Base-by-base conservation (phyloP, 1,140 invertebrate genomes). In the Macrobrachium nipponense region DNA sequence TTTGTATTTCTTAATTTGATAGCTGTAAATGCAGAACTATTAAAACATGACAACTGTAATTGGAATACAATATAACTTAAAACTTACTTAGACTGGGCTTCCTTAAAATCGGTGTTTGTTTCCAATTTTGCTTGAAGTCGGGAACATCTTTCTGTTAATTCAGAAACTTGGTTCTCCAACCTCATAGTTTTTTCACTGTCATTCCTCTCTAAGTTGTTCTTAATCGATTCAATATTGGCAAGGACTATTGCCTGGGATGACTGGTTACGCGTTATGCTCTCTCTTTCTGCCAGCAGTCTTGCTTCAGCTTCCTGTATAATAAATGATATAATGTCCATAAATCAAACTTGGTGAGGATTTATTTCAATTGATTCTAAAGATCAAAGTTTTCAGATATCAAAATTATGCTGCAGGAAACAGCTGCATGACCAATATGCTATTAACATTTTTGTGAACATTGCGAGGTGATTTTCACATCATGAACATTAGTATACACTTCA, bases 201-300 rank as follows among this genome's bases (percentile, higher is more conserved):
- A 11, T 43, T 86, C 14, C 78, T 76, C 51, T 86, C 84, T 58
- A 86, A 61, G 70, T 86, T 86, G 23, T 80, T 86, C 68, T 86
- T 86, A 10, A 86, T 86, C 44, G 76, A 51, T 62, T 86, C 84
- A 43, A 86, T 58, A 72, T 86, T 86, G 27, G 84, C 84, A n/a
- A 86, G 78, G 8, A 86, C 66, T 78, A 86, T 86, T 17, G 84
- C 84, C 51, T 86, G 84, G n/a, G 84, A 73, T n/a, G 78, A 72
- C 5, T 86, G 77, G 17, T 66, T 76, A 60, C 61, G 77, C 18
- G 23, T 61, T 10, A 64, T 11, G 17, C 77, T 72, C 60, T 86
- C 84, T 10, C 84, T 58, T 61, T 85, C 83, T 15, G 83, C 75
- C 58, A 85, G 44, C 17, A 85, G 64, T 60, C 83, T 66, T 27